Conservation (phyloP, 2,888 invertebrate species). For the Idaea biselata region DNA sequence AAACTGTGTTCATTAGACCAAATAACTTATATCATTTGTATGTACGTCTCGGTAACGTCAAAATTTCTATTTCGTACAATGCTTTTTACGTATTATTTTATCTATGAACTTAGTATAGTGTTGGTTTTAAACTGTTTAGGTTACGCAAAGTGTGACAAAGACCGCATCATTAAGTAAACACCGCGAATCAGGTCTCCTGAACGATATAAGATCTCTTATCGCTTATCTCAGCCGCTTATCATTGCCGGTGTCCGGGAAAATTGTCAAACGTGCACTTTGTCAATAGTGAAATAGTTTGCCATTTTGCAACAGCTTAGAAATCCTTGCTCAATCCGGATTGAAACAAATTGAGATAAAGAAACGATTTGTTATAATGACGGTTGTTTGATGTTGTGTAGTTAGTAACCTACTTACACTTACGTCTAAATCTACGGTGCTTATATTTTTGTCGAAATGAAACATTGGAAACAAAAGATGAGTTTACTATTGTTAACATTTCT, state of each 20-base stretch:
- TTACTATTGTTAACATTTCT: slow-evolving; percentile 33
- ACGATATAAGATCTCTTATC: slow-evolving; percentile 26
- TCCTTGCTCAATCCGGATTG: slow-evolving; percentile 6
- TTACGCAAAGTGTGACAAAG: slow-evolving; percentile 15
- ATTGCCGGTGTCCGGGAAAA: slow-evolving; percentile 13
- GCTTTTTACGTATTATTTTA: neutral
- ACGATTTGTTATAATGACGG: neutral
- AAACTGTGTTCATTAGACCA: neutral
- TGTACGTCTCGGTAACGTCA: neutral
- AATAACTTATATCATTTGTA: neutral
- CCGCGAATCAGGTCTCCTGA: slow-evolving; percentile 19
- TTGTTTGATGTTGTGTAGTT: neutral
- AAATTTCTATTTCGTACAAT: neutral
- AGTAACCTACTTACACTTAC: neutral
- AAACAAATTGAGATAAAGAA: slow-evolving; percentile 7
- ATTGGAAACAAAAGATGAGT: slow-evolving; percentile 31
- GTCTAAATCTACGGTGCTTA: neutral
- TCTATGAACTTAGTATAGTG: neutral
- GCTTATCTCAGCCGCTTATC: slow-evolving; percentile 24
- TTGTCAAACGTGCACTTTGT: slow-evolving; percentile 11
- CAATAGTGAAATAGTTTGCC: slow-evolving; percentile 10
- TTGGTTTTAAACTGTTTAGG: slow-evolving; percentile 10
- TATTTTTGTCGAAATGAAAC: slow-evolving; percentile 26
- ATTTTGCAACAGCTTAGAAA: slow-evolving; percentile 6
- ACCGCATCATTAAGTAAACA: slow-evolving; percentile 10